Percentiles rank a stretch among this genome's conserved stretches.
Conservation (phyloP, 1,140 invertebrate genomes). For the Druon quercuslanigerum region DNA sequence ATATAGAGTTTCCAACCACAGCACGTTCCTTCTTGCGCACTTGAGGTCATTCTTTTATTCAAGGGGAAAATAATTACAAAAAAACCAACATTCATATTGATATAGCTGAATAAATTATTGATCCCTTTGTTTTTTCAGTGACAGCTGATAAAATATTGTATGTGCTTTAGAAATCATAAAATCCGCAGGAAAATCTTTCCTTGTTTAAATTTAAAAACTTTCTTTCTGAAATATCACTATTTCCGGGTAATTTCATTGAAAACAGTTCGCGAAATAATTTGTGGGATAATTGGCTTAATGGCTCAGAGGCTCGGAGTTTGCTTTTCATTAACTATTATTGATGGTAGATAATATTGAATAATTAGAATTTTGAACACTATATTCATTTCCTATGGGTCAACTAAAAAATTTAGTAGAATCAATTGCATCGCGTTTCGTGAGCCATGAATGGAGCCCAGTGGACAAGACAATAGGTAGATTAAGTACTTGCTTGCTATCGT, state of each 20-base stretch:
- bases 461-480: constrained; percentile 20
- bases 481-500: constrained; percentile 10
- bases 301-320: not conserved
- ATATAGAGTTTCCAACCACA: not conserved
- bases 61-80: not conserved
- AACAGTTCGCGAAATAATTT: not conserved
- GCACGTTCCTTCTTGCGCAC: not conserved
- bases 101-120: too few species aligned
- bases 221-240: too few species aligned
- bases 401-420: constrained; percentile 19
- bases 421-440: not conserved
- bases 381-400: not conserved
- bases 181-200: too few species aligned
- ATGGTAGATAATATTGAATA: constrained; percentile 10
- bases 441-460: not conserved
- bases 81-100: not conserved
- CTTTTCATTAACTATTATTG: constrained; percentile 14
- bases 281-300: not conserved
- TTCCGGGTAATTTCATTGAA: not conserved
- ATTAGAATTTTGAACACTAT: not conserved
- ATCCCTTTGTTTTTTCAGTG: too few species aligned
- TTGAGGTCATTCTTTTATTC: constrained; percentile 1
- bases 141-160: too few species aligned
- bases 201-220: too few species aligned
- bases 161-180: too few species aligned